These are phyloP conservation scores for Hydropsyche tenuis DNA, from an alignment of 1,140 invertebrate genomes.

Conservation along the genomic window DNA sequence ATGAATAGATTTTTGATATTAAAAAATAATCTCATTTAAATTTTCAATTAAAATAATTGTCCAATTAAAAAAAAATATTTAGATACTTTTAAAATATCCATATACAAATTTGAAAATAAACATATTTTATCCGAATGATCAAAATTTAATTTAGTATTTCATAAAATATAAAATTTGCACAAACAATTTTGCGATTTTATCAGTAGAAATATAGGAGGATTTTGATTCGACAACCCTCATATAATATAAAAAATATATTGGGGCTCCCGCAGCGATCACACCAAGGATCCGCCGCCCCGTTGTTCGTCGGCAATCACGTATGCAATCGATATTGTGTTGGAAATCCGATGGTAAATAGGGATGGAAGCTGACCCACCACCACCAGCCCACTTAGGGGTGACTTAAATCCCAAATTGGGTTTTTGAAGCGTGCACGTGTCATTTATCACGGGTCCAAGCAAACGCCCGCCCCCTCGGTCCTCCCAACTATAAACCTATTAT, in stretches of 20 bases:
- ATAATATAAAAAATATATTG: background rate
- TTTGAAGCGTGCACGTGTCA: conserved; percentile 65
- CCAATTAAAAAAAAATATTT: too few relatives aligned
- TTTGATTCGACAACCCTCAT: too few relatives aligned
- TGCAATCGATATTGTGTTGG: conserved; percentile 50
- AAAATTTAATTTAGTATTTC: too few relatives aligned
- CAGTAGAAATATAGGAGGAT: too few relatives aligned
- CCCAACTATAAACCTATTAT: conserved; percentile 51
- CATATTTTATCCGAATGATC: too few relatives aligned
- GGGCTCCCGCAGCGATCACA: conserved; percentile 4
- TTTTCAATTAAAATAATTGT: too few relatives aligned
- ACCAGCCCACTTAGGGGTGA: conserved; percentile 61
- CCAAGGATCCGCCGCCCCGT: conserved; percentile 17
- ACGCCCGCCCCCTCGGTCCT: conserved; percentile 26
- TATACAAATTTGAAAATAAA: too few relatives aligned
- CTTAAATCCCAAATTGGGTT: conserved; percentile 67
- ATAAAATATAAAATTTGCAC: too few relatives aligned
- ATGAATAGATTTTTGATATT: too few relatives aligned
- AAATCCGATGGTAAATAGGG: conserved; percentile 50
- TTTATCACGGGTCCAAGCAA: conserved; percentile 60
- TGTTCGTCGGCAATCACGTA: conserved; percentile 47
- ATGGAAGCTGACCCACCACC: conserved; percentile 44
- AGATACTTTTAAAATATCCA: too few relatives aligned
- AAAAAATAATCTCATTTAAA: too few relatives aligned
- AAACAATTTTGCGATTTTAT: too few relatives aligned